Conservation (phyloP, 1,140 invertebrate genomes). For the Chlorops oryzae region DNA sequence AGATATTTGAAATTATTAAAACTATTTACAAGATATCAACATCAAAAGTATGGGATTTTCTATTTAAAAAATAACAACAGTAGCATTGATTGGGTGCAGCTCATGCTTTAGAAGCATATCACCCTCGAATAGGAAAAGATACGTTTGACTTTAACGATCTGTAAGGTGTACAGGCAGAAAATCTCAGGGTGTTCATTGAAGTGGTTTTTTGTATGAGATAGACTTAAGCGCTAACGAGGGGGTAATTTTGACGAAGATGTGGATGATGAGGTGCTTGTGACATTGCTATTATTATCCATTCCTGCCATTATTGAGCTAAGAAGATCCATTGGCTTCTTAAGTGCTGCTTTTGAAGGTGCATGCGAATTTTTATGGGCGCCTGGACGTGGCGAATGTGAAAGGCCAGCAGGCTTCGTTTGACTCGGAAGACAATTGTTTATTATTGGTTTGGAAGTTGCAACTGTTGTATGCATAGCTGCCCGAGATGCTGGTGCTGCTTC, state of each 20-base stretch:
- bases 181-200: too few species aligned
- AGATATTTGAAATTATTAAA: too few species aligned
- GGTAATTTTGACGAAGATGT: constrained; percentile 14
- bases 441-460: background rate
- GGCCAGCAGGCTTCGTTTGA: constrained; percentile 8
- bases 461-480: background rate
- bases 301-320: constrained; percentile 46
- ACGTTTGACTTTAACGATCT: too few species aligned
- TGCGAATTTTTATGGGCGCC: constrained; percentile 7
- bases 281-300: constrained; percentile 38
- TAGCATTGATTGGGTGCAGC: too few species aligned
- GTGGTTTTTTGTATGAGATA: too few species aligned
- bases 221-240: too few species aligned
- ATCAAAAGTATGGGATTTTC: too few species aligned
- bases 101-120: too few species aligned
- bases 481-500: background rate
- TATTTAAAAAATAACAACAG: too few species aligned
- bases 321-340: constrained; percentile 29
- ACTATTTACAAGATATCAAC: too few species aligned
- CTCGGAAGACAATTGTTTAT: background rate
- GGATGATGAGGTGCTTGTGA: constrained; percentile 12
- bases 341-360: constrained; percentile 22
- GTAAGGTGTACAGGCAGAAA: too few species aligned
- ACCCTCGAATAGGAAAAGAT: too few species aligned
- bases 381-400: constrained; percentile 3